Base-by-base conservation (phyloP, 2,888 invertebrate species). In the Drosophila siamana region DNA sequence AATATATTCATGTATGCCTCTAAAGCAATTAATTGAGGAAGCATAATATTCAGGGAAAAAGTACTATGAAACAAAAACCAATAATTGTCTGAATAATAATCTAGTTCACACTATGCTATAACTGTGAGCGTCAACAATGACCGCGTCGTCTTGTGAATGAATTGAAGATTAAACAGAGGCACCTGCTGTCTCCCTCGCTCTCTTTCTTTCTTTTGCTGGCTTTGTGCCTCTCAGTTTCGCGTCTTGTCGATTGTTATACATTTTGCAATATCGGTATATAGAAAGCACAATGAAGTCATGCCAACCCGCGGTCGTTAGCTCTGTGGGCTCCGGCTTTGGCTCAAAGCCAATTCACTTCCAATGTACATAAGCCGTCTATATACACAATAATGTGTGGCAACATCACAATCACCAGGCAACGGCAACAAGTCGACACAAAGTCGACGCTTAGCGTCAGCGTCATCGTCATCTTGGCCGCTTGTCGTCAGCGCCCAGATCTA, bases 231-330 rank as follows among this genome's bases (percentile, higher is more conserved):
- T n/a, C 33, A 11, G 5, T 33, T 4, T 11, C 11, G 4, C 33
- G 8, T 8, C 3, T 2, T 36, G 24, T 51, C 51, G 40, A 52
- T 40, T 8, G 2, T 40, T n/a, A 52, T 41, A 52, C 40, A 40
- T 28, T 41, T 52, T n/a, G 43, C 41, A 13, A 28, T 40, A 15
- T 26, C 26, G 40, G 26, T 43, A 22, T 47, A 28, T 44, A 16
- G 30, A 78, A 56, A 44, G 38, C 28, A 55, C 48, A 60, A 60
- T 51, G 77, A 67, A 80, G 80, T 77, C 73, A 83, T 56, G 69
- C 56, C 69, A 69, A 46, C 56, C 60, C 40, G 74, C 74, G 85
- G 81, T 84, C 74, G 80, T 78, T 84, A 69, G 66, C 85, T 74
- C 74, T 73, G 73, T 52, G 59, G 62, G 57, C 38, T 59, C 41